phyloP scores from a whole-genome alignment of 2,113 vertebrate genomes.

The Martes martes region DNA sequence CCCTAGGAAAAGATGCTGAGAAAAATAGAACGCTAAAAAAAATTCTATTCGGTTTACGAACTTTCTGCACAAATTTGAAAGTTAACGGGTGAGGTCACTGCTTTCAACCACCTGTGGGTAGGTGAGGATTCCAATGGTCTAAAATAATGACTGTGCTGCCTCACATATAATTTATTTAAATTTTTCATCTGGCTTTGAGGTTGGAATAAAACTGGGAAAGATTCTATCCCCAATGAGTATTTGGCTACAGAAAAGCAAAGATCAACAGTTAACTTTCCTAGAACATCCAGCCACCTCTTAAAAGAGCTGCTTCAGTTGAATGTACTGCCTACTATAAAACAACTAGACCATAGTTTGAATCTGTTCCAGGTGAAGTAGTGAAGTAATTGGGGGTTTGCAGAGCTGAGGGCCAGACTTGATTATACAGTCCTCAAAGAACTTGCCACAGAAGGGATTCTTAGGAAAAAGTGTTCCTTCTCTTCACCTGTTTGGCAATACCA shows the following conservation, averaged over 20 bases:
- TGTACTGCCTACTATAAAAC: not conserved
- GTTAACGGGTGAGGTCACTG: not conserved
- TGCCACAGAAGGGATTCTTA: not conserved
- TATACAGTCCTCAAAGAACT: not conserved
- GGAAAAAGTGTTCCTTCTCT: not conserved
- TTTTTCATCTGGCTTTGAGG: not conserved
- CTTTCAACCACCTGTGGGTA: not conserved
- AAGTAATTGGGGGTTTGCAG: not conserved
- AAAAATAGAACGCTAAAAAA: not conserved
- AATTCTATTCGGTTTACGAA: not conserved
- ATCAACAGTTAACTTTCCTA: not conserved
- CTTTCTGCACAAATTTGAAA: not conserved
- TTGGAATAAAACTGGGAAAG: not conserved
- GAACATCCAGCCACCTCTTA: not conserved
- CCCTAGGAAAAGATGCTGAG: not conserved
- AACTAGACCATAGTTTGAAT: not conserved
- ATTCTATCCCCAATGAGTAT: not conserved
- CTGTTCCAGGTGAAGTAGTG: not conserved
- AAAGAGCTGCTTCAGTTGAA: not conserved
- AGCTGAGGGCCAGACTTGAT: not conserved
- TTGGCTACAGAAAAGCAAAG: not conserved
- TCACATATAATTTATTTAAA: not conserved
- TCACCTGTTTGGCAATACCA: not conserved
- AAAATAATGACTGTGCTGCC: not conserved
- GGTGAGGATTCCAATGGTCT: not conserved